Conservation (phyloP, 1,140 invertebrate species). For the Chionoecetes opilio region DNA sequence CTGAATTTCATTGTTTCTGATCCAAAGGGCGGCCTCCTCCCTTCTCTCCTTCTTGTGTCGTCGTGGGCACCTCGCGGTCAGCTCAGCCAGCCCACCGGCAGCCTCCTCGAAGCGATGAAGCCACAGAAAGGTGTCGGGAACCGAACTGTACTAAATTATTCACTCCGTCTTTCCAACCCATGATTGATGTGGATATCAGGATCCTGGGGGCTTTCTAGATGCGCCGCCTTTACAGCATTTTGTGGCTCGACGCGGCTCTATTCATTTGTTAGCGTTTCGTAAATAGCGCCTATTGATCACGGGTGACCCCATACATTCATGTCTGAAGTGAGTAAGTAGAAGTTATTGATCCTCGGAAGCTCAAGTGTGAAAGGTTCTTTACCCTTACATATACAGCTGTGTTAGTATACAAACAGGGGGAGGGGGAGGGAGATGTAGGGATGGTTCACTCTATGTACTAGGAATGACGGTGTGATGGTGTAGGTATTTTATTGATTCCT, state of each 20-base stretch:
- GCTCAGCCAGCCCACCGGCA: not conserved
- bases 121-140: conserved; percentile 40
- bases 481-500: not conserved
- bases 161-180: conserved; percentile 43
- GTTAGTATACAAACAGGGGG: not conserved
- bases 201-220: conserved; percentile 35
- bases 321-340: conserved; percentile 32
- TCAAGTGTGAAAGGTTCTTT: conserved; percentile 27
- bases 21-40: not conserved
- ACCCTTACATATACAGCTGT: not conserved
- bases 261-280: conserved; percentile 46
- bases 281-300: conserved; percentile 36
- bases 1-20: not conserved
- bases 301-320: not conserved
- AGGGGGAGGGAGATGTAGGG: not conserved
- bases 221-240: conserved; percentile 7
- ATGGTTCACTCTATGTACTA: not conserved
- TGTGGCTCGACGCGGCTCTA: conserved; percentile 24
- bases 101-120: not conserved
- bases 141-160: conserved; percentile 56
- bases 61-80: not conserved
- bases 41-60: not conserved
- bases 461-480: not conserved
- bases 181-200: conserved; percentile 65
- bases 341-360: not conserved